Conservation (phyloP, 2,888 invertebrate species). For the Rugalucina vietnamica region DNA sequence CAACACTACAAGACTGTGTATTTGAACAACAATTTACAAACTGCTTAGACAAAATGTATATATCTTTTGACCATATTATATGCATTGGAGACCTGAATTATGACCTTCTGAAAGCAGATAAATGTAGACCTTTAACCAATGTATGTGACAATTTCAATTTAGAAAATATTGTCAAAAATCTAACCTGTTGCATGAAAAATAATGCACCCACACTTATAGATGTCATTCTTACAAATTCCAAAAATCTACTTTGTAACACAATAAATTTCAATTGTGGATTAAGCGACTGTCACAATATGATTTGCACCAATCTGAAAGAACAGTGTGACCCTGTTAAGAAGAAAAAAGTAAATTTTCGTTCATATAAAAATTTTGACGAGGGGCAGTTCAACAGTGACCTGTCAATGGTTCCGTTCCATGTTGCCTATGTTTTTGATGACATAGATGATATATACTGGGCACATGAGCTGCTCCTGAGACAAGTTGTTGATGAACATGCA, state of each 20-base stretch:
- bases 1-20: background rate
- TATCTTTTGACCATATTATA: background rate
- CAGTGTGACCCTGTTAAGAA: background rate
- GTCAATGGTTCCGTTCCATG: background rate
- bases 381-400: background rate
- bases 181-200: slow-evolving; percentile 11
- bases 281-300: slow-evolving; percentile 30
- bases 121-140: slow-evolving; percentile 1
- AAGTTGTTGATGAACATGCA: slow-evolving; percentile 1
- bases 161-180: no score
- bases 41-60: background rate
- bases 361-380: slow-evolving; percentile 12
- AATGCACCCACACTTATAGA: slow-evolving; percentile 13
- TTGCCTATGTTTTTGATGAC: background rate
- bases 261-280: slow-evolving; percentile 18
- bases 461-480: background rate
- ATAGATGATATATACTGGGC: background rate
- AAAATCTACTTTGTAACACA: background rate
- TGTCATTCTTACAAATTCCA: slow-evolving; percentile 11
- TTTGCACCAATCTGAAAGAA: slow-evolving; percentile 1
- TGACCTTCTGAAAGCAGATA: background rate
- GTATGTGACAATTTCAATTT: background rate
- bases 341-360: background rate
- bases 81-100: slow-evolving; percentile 14
- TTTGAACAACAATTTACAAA: background rate